Conservation (phyloP, 2,888 invertebrate genomes). For the Molanna angustata region DNA sequence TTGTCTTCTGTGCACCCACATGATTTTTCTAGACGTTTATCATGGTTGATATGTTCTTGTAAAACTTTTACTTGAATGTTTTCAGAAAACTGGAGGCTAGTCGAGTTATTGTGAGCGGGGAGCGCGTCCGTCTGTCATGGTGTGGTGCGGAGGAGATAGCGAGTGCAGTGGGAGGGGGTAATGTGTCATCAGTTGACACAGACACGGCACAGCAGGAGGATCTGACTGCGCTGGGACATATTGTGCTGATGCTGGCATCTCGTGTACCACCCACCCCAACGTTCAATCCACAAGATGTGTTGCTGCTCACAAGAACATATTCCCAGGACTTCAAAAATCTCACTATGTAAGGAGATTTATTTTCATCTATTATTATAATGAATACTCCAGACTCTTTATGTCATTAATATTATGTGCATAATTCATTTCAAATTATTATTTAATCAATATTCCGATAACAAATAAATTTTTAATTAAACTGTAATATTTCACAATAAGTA, state of each 20-base stretch:
- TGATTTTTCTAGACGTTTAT: too few relatives aligned
- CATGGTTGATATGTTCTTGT: too few relatives aligned
- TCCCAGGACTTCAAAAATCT: constrained; percentile 93
- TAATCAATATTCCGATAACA: too few relatives aligned
- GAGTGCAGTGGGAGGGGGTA: constrained; percentile 33
- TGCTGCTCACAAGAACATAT: constrained; percentile 85
- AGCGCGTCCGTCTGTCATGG: constrained; percentile 66
- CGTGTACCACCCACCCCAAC: constrained; percentile 86
- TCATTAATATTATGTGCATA: too few relatives aligned
- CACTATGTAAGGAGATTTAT: constrained; percentile 86
- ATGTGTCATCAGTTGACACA: constrained; percentile 3
- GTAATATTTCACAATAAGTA: too few relatives aligned
- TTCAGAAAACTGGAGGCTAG: constrained; percentile 83
- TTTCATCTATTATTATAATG: too few relatives aligned
- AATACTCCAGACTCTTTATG: too few relatives aligned
- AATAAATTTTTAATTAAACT: too few relatives aligned
- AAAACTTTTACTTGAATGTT: constrained; percentile 2
- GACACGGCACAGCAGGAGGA: constrained; percentile 78
- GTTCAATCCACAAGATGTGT: constrained; percentile 83
- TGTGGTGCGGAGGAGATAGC: constrained; percentile 45
- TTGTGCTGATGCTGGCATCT: constrained; percentile 91
- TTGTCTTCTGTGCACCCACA: too few relatives aligned
- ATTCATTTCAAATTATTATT: too few relatives aligned
- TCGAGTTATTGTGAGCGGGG: constrained; percentile 81
- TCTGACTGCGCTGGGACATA: constrained; percentile 83